phyloP scores from a whole-genome alignment of 1,140 invertebrate species.

The Aphis gossypii region DNA sequence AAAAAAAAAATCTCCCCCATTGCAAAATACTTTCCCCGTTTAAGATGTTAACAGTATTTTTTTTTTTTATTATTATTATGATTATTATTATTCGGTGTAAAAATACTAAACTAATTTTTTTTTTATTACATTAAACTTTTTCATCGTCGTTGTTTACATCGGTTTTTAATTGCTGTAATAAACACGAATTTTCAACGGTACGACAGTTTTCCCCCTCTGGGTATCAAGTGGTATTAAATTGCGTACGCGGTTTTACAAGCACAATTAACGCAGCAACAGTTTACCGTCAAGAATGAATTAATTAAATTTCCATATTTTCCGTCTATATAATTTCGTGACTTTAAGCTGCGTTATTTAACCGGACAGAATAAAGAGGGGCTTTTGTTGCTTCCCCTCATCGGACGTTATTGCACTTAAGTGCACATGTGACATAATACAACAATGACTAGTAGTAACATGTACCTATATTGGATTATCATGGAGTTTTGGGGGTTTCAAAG shows the following conservation, averaged over 20 bases:
- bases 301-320: constrained; percentile 50
- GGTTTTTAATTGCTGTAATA: constrained; percentile 53
- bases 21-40: constrained; percentile 34
- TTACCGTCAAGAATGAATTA: constrained; percentile 16
- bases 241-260: constrained; percentile 19
- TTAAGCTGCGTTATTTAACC: neutral
- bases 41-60: constrained; percentile 13
- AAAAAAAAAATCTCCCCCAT: constrained; percentile 48
- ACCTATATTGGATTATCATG: neutral
- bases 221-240: constrained; percentile 21
- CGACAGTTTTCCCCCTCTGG: constrained; percentile 1
- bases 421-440: neutral
- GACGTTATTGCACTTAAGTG: neutral
- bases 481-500: neutral
- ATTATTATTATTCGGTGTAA: constrained; percentile 43
- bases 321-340: neutral
- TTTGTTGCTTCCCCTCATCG: neutral
- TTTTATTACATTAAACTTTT: constrained; percentile 27
- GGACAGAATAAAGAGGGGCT: neutral
- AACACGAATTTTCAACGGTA: constrained; percentile 36
- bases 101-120: constrained; percentile 13
- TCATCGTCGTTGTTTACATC: constrained; percentile 38
- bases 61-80: neutral
- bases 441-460: neutral
- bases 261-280: constrained; percentile 49